Conservation (phyloP, 2,888 invertebrate genomes). For the Ceratothoa steindachneri region DNA sequence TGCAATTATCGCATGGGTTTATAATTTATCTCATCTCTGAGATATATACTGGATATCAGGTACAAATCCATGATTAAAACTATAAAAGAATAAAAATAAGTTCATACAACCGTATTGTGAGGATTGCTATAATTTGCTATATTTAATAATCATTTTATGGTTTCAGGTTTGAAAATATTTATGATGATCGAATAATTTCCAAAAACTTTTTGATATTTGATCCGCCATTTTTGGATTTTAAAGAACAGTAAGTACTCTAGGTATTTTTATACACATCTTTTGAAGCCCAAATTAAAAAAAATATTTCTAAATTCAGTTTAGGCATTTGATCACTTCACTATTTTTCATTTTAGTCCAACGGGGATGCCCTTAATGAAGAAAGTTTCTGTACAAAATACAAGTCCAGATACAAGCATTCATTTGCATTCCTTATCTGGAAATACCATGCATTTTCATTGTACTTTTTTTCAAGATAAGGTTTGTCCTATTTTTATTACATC, state of each 20-base stretch:
- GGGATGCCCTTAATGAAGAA: constrained; percentile 80
- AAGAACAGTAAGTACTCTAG: constrained; percentile 60
- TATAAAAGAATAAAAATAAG: too few relatives aligned
- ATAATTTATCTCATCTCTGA: too few relatives aligned
- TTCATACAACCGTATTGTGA: too few relatives aligned
- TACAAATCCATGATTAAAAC: too few relatives aligned
- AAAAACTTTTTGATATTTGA: constrained; percentile 58
- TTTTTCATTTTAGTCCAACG: constrained; percentile 64
- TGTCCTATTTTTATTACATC: constrained; percentile 51
- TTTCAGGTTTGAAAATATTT: constrained; percentile 41
- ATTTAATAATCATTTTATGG: too few relatives aligned
- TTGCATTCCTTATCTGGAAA: constrained; percentile 90
- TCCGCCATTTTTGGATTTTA: constrained; percentile 66
- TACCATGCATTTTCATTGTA: constrained; percentile 92
- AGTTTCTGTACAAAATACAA: constrained; percentile 82
- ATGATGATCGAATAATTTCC: constrained; percentile 28
- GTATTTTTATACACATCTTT: too few relatives aligned
- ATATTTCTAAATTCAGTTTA: too few relatives aligned
- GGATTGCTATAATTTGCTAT: too few relatives aligned
- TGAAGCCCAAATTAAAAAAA: too few relatives aligned
- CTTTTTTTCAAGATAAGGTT: constrained; percentile 94
- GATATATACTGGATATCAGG: too few relatives aligned
- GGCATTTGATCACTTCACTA: constrained; percentile 14
- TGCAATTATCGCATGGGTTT: too few relatives aligned
- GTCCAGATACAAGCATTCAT: constrained; percentile 77